A percentile compares a stretch with the other conserved stretches of the same genome.
These are phyloP conservation scores for Ephialtes manifestator DNA, from an alignment of 2,888 invertebrate species.

Conservation along the genomic window DNA sequence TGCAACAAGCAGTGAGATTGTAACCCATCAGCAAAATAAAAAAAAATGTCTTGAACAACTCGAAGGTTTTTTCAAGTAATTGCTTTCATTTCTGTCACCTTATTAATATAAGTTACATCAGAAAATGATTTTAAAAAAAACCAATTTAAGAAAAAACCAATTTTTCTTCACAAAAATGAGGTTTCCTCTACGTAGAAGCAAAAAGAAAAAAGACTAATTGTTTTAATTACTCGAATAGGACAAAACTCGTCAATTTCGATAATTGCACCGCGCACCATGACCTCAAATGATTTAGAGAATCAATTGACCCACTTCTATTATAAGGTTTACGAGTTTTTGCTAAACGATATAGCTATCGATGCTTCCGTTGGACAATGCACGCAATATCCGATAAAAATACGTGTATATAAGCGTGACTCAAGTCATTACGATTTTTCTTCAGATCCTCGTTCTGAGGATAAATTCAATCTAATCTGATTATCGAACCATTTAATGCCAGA, in stretches of 20 bases:
- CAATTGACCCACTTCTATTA: conserved; percentile 55
- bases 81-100: no score
- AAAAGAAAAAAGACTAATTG: neutral
- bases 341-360: conserved; percentile 12
- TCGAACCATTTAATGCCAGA: neutral
- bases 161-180: no score
- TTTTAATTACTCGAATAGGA: neutral
- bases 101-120: no score
- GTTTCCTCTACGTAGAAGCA: neutral
- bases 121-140: no score
- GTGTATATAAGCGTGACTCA: neutral
- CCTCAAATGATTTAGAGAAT: conserved; percentile 28
- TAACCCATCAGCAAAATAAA: no score
- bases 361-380: neutral
- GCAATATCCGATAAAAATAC: neutral
- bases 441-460: neutral
- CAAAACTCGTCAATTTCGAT: neutral
- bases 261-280: neutral
- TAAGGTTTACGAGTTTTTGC: conserved; percentile 27
- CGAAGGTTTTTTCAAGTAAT: no score
- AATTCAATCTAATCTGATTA: conserved; percentile 5
- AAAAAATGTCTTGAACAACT: no score
- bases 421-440: neutral
- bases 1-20: no score
- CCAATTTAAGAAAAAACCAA: no score